These are phyloP conservation scores for Pomatorhinus ruficollis DNA, from an alignment of 2,113 vertebrate genomes.

Conservation along the genomic window DNA sequence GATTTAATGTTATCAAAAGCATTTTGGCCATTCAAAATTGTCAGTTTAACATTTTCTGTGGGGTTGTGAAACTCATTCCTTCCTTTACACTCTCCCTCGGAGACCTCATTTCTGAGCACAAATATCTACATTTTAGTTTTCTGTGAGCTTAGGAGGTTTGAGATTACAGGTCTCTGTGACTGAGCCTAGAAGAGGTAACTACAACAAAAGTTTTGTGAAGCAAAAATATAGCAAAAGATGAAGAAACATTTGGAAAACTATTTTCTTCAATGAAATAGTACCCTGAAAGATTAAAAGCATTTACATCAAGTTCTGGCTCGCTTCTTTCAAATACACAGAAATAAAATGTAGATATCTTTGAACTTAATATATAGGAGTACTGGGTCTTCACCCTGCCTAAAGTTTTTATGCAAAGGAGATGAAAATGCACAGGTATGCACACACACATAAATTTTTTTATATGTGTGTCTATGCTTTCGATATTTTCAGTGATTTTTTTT, in stretches of 20 bases:
- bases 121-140: background rate
- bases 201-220: background rate
- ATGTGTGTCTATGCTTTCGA: background rate
- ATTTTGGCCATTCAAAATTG: background rate
- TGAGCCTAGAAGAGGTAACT: background rate
- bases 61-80: background rate
- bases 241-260: background rate
- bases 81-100: background rate
- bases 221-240: background rate
- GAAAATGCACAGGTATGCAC: background rate
- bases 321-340: background rate
- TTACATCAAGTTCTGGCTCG: background rate
- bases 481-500: background rate
- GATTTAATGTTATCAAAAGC: background rate
- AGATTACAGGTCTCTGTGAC: background rate
- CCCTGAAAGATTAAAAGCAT: background rate
- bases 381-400: background rate
- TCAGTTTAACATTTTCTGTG: background rate
- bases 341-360: background rate
- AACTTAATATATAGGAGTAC: background rate
- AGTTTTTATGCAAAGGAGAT: background rate
- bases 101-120: background rate
- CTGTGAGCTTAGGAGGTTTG: background rate
- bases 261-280: background rate
- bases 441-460: fast-evolving